Conservation (phyloP, 2,888 invertebrate species). For the Coelopa pilipes region DNA sequence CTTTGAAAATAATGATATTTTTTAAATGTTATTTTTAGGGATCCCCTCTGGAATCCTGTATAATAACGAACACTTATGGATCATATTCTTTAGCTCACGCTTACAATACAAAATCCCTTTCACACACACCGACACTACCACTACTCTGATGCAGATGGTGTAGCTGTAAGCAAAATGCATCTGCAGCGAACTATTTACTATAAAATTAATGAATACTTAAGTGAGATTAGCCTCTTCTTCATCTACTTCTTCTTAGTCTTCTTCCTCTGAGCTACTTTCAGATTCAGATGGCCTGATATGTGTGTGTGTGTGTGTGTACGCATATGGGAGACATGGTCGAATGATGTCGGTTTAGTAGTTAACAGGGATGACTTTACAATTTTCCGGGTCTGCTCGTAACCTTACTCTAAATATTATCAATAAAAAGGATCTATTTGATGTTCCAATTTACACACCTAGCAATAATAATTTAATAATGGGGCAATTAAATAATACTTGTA, state of each 20-base stretch:
- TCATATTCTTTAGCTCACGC: background rate
- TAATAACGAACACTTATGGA: background rate
- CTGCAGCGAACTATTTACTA: background rate
- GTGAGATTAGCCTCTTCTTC: slow-evolving; percentile 3
- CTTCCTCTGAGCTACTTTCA: too few relatives aligned
- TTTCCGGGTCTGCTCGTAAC: too few relatives aligned
- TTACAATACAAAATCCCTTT: background rate
- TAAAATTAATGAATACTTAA: slow-evolving; percentile 11
- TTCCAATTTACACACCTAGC: too few relatives aligned
- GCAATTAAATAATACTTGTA: too few relatives aligned
- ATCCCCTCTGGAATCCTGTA: background rate
- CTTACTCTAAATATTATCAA: too few relatives aligned
- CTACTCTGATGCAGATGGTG: background rate
- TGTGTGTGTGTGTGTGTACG: background rate
- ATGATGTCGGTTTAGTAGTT: background rate
- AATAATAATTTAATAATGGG: too few relatives aligned
- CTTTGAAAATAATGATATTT: too few relatives aligned
- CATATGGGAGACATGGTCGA: background rate
- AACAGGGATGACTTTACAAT: too few relatives aligned
- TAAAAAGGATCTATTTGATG: too few relatives aligned
- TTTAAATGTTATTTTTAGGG: too few relatives aligned
- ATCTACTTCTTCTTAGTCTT: too few relatives aligned
- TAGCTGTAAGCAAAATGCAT: background rate
- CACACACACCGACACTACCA: background rate
- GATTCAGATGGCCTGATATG: background rate